Conservation (phyloP, 2,113 vertebrate species). For the Phalacrocorax pelagicus region DNA sequence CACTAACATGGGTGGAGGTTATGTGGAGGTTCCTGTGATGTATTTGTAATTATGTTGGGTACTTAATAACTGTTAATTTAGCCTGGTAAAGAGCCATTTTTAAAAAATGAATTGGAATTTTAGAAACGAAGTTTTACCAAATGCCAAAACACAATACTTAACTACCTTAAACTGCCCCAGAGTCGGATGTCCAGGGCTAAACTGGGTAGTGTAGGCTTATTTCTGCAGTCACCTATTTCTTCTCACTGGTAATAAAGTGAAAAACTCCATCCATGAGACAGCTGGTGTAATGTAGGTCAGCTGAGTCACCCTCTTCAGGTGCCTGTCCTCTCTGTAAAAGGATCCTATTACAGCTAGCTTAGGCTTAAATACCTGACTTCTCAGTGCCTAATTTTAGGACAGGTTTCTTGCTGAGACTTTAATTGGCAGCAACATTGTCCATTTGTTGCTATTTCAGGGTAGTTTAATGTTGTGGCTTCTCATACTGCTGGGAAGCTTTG, state of each 20-base stretch:
- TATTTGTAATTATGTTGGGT: not conserved
- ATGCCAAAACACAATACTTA: not conserved
- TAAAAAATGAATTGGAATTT: not conserved
- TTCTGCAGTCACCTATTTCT: not conserved
- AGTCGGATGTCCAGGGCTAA: not conserved
- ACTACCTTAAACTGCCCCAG: not conserved
- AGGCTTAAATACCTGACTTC: slow-evolving; percentile 1
- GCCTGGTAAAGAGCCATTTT: not conserved
- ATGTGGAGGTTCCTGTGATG: not conserved
- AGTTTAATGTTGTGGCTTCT: not conserved
- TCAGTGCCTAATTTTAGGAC: not conserved
- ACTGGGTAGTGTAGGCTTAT: not conserved
- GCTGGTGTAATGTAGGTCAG: slow-evolving; percentile 15
- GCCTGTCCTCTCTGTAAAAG: not conserved
- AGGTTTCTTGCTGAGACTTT: not conserved
- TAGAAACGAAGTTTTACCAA: not conserved
- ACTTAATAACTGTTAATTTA: not conserved
- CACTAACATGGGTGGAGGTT: not conserved
- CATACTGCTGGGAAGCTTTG: not conserved
- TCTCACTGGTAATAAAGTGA: not conserved
- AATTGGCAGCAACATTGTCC: not conserved
- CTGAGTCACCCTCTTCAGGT: slow-evolving; percentile 40
- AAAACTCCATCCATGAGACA: not conserved
- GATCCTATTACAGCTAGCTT: slow-evolving; percentile 30
- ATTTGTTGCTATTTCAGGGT: not conserved